Evolutionary conservation across 2,888 invertebrate species (phyloP).

Genomic region (Aspidiotus rigidus): DNA sequence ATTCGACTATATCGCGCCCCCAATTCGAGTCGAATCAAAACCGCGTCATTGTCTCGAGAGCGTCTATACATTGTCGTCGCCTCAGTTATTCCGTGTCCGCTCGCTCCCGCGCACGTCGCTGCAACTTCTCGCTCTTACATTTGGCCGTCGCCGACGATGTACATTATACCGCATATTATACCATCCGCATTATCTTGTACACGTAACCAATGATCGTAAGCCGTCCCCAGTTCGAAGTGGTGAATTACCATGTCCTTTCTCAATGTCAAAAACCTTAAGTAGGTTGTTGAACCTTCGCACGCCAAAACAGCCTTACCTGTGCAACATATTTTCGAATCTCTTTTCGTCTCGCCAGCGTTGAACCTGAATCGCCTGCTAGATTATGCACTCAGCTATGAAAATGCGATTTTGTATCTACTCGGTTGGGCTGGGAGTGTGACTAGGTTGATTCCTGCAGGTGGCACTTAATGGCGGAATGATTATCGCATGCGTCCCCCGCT

Average conservation of each 20-base stretch:
- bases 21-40: neutral
- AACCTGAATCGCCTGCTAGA: no score
- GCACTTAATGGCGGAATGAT: no score
- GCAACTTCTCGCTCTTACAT: neutral
- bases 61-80: neutral
- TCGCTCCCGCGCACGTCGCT: neutral
- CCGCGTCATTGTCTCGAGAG: neutral
- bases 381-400: no score
- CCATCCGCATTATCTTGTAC: constrained; percentile 7
- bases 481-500: no score
- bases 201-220: constrained; percentile 27
- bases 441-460: no score
- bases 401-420: no score
- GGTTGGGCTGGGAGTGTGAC: no score
- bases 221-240: constrained; percentile 20
- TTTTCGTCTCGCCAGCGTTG: neutral
- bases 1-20: neutral
- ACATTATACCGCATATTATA: neutral
- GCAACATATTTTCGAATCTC: constrained; percentile 17
- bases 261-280: constrained; percentile 33
- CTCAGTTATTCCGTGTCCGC: neutral
- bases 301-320: constrained; percentile 28
- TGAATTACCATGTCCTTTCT: constrained; percentile 33
- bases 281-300: constrained; percentile 31
- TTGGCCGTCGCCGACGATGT: neutral